Evolutionary conservation across 2,113 vertebrate genomes (phyloP), one percentile per base, ranked within the genome.

Genomic region (Planiliza haematocheilus): DNA sequence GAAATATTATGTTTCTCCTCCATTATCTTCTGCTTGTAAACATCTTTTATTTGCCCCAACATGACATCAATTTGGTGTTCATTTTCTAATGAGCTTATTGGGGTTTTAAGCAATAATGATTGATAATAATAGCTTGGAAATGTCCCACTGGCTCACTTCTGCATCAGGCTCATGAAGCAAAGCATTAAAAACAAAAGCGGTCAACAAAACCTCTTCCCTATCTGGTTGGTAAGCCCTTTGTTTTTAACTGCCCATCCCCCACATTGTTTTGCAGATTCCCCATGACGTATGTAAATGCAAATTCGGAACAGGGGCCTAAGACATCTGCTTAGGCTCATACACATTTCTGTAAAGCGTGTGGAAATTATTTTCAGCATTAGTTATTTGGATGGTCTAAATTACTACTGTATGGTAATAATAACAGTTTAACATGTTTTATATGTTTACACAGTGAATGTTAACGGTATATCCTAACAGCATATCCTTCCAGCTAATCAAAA

Each of bases 21-120:
- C 85, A 89, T 91, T 88, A 91, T 87, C 85, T 85, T 82, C 87
- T 76, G 8, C 80, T 73, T 61, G 69, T 76, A 82, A 63, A 90
- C 85, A 86, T 90, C 82, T 82, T 90, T 83, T 86, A 65, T 82
- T 86, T 77, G 71, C 51, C 70, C 79, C 81, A 78, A 85, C 84
- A 86, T 91, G 68, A 77, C 85, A 91, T 91, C 91, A 88, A 87
- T 91, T 88, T 82, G 84, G 73, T 85, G 86, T 88, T 87, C 89
- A 71, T 86, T 79, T 82, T 85, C 85, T 89, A 91, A 93, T 91
- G 90, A 90, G 87, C 86, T 89, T 88, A 90, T 90, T 88, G 89
- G 74, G 60, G 34, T 90, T 84, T 83, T 87, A 90, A 88, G 86
- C 88, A 89, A 88, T 82, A 65, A 77, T 86, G 87, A 90, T 87